phyloP scores from a whole-genome alignment of 2,888 invertebrate species.

The Metellina segmentata region DNA sequence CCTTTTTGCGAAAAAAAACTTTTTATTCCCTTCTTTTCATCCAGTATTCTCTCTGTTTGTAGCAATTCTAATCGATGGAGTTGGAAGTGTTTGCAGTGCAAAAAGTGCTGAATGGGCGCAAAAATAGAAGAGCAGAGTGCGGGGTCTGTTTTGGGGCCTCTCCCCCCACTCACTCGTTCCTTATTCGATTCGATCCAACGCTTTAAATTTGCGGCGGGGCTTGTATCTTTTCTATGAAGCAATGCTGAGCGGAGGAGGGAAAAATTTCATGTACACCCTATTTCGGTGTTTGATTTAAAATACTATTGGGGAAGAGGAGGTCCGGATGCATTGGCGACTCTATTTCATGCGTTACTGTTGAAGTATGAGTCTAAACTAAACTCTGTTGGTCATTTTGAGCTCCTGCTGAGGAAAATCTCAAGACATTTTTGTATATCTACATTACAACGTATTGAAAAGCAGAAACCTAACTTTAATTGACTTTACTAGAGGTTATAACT shows the following conservation, averaged over 20 bases:
- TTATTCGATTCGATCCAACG: slow-evolving; percentile 27
- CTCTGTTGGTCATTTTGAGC: background rate
- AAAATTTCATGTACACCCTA: slow-evolving; percentile 2
- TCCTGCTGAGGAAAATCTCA: no score
- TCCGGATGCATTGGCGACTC: background rate
- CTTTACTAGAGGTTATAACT: no score
- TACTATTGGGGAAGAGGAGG: background rate
- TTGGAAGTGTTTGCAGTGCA: slow-evolving; percentile 31
- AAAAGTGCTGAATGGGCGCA: slow-evolving; percentile 39
- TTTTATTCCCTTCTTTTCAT: slow-evolving; percentile 21
- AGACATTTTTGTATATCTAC: no score
- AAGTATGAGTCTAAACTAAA: background rate
- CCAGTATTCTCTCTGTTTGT: slow-evolving; percentile 36
- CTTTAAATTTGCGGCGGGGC: slow-evolving; percentile 29
- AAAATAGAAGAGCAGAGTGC: slow-evolving; percentile 25
- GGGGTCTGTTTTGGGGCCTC: slow-evolving; percentile 1
- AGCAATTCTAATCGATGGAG: slow-evolving; percentile 57
- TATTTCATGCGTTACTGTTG: background rate
- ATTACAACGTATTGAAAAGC: no score
- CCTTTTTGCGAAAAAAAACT: background rate
- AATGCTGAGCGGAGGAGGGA: background rate
- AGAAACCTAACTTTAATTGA: no score
- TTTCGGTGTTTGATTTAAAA: background rate
- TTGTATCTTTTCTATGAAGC: background rate
- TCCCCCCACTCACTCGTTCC: background rate